Evolutionary conservation across 1,140 invertebrate genomes (phyloP), one percentile per base, ranked within the genome.

Genomic region (Bombus cullumanus): DNA sequence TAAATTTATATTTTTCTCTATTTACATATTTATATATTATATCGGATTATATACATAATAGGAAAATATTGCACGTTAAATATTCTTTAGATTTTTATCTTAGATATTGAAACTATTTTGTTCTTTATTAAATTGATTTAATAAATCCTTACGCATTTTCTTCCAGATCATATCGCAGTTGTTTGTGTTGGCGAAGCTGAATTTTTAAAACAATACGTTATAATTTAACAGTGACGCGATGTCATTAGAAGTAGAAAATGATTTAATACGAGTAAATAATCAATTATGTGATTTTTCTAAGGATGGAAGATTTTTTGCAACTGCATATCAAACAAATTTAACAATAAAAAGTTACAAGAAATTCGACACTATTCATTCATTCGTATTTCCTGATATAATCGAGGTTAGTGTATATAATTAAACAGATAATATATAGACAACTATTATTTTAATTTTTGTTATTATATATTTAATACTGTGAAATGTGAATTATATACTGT

Each of bases 261-360:
- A 83, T 28, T 8, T 88, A 62, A 77, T 86, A 41, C 89, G 94
- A 28, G 83, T 93, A 73, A 95, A 93, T 81, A 94, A 95, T 90
- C 91, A 94, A 81, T 86, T 95, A 2, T 95, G 94, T 47, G 82
- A 88, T 83, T 95, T 95, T 92, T 95, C 95, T 2, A 74, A 47
- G 8, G 92, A 94, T 81, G 94, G 94, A 31, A 92, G 88, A 83
- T 94, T 92, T 79, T 89, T 95, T 15, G 94, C 94, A 1, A 57
- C 92, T 64, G 94, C 92, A 18, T 92, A 92, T 92, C 92, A 95
- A 77, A 66, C 87, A 39, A 94, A 93, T 84, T 88, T 95, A 75
- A 84, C 90, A 18, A 87, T 95, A 59, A 94, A 92, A 82, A 89
- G 88, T 81, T 88, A 89, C 2, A 81, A 59, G 28, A 92, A 90